Evolutionary conservation across 2,113 vertebrate genomes (phyloP).

Genomic region (Meriones unguiculatus): DNA sequence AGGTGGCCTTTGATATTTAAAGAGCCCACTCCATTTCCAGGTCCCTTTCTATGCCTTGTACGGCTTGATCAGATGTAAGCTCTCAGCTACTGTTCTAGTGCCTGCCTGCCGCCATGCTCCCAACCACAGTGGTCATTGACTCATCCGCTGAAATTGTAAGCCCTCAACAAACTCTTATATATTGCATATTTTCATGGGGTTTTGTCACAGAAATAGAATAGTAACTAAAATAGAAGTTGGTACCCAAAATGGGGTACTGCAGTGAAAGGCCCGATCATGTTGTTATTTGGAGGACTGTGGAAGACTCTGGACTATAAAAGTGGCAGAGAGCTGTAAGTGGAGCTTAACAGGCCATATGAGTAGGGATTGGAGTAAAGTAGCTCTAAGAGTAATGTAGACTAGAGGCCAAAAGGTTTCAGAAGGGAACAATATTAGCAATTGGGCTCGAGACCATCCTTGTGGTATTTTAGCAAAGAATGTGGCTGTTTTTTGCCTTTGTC

Average conservation of each 20-base stretch:
- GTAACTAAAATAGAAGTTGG: neutral
- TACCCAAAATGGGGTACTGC: neutral
- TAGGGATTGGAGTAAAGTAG: neutral
- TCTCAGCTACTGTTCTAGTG: neutral
- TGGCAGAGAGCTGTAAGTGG: neutral
- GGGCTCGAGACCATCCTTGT: neutral
- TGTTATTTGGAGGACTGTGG: neutral
- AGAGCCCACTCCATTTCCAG: neutral
- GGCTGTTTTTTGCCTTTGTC: neutral
- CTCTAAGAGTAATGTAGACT: neutral
- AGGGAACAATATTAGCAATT: neutral
- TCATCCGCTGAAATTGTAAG: neutral
- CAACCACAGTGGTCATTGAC: neutral
- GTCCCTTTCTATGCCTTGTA: neutral
- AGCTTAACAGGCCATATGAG: neutral
- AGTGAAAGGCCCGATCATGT: neutral
- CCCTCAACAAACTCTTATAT: neutral
- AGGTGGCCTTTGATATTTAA: neutral
- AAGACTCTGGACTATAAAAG: neutral
- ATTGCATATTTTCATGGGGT: neutral
- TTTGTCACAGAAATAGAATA: neutral
- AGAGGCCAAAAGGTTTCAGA: neutral
- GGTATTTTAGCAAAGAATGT: neutral
- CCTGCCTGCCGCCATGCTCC: neutral
- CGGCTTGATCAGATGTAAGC: too few species aligned